A percentile compares a stretch with the other conserved stretches of the same genome.
Conservation (phyloP, 2,888 invertebrate genomes). For the Altica lythri region DNA sequence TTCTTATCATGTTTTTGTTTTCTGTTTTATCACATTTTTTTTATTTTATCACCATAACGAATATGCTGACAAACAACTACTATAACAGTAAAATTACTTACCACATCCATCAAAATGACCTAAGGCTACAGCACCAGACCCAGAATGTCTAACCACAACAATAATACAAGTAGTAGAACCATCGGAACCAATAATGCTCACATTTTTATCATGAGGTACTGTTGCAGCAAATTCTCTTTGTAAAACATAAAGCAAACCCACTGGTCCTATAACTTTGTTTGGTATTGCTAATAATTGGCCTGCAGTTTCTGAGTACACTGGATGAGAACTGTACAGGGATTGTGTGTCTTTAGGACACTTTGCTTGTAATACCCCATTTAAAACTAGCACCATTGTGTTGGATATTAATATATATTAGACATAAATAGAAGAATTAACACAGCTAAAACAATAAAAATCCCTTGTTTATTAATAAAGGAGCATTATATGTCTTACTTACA, state of each 20-base stretch:
- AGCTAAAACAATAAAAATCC: background rate
- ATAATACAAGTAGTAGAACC: slow-evolving; percentile 94
- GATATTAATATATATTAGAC: background rate
- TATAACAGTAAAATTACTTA: slow-evolving; percentile 4
- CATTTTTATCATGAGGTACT: slow-evolving; percentile 89
- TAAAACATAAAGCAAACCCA: slow-evolving; percentile 84
- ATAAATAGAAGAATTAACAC: background rate
- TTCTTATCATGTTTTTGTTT: too few species aligned
- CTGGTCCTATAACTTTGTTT: slow-evolving; percentile 78
- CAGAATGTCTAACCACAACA: slow-evolving; percentile 87
- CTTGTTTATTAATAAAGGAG: background rate
- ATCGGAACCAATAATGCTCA: slow-evolving; percentile 88
- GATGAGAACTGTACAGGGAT: slow-evolving; percentile 79
- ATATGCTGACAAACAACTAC: background rate
- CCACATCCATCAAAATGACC: slow-evolving; percentile 77
- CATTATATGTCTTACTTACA: background rate
- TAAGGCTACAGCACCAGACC: slow-evolving; percentile 85
- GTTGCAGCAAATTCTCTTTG: slow-evolving; percentile 92
- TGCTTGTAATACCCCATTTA: slow-evolving; percentile 87
- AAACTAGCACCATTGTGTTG: slow-evolving; percentile 78
- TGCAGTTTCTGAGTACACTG: slow-evolving; percentile 84
- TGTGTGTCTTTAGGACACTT: slow-evolving; percentile 84
- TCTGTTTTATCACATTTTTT: too few species aligned
- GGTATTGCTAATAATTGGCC: slow-evolving; percentile 79
- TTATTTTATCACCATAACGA: too few species aligned